phyloP scores from a whole-genome alignment of 2,797 vertebrate species.

The Pagetopsis macropterus region DNA sequence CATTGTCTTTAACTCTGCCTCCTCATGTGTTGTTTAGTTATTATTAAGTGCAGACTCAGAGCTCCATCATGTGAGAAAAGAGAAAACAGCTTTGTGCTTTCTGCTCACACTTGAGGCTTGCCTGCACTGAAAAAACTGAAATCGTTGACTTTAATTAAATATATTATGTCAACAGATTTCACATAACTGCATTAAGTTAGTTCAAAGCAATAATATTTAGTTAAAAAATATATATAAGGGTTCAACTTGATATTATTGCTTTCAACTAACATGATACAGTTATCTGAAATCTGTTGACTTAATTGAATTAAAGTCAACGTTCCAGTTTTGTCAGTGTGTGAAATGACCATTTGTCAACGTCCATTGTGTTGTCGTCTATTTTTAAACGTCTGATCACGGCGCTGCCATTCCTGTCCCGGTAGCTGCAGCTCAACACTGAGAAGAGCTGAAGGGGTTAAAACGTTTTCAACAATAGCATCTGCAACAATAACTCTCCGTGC shows the following conservation, averaged over 20 bases:
- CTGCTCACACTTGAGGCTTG: slow-evolving; percentile 23
- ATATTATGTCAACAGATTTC: no score
- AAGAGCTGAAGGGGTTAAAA: slow-evolving; percentile 55
- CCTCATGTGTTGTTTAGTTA: slow-evolving; percentile 18
- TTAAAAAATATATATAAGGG: no score
- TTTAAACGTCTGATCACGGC: slow-evolving; percentile 67
- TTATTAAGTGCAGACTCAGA: neutral
- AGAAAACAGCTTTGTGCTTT: slow-evolving; percentile 5
- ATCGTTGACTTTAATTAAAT: no score
- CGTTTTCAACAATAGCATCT: slow-evolving; percentile 54
- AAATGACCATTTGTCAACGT: slow-evolving; percentile 60
- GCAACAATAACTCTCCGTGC: slow-evolving; percentile 61
- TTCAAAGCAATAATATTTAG: no score
- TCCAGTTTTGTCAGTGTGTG: neutral
- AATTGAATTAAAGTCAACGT: no score
- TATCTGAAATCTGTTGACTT: no score
- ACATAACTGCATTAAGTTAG: no score
- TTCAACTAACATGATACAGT: no score
- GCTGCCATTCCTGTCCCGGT: slow-evolving; percentile 52
- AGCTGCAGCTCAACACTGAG: slow-evolving; percentile 68
- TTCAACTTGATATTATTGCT: no score
- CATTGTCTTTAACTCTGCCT: slow-evolving; percentile 62
- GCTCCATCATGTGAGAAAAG: neutral
- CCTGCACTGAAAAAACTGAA: neutral
- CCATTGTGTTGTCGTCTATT: slow-evolving; percentile 71